These are phyloP conservation scores for Pangasianodon gigas DNA, from an alignment of 2,113 vertebrate genomes.

Conservation along the genomic window DNA sequence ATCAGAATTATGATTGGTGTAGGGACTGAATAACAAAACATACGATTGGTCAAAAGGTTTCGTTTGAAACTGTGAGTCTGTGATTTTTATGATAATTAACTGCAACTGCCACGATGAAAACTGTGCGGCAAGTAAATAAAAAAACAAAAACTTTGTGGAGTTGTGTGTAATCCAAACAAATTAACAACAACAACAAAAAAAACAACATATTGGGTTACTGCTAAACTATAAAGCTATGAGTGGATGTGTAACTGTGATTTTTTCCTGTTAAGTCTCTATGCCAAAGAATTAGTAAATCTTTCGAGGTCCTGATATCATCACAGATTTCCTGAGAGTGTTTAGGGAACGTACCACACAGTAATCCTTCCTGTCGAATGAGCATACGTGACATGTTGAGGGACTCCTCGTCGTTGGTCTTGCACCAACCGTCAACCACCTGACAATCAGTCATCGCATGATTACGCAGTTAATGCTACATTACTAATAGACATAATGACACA, in stretches of 20 bases:
- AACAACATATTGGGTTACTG: no score
- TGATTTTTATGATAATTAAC: neutral
- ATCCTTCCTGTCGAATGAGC: constrained; percentile 85
- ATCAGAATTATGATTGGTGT: no score
- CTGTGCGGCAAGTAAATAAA: neutral
- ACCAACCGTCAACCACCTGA: constrained; percentile 89
- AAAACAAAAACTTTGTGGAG: neutral
- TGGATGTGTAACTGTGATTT: no score
- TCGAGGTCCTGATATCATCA: neutral
- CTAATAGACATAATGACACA: neutral
- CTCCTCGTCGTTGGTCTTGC: constrained; percentile 86
- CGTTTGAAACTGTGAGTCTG: neutral
- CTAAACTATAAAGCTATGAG: no score
- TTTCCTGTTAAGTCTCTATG: neutral
- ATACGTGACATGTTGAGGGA: constrained; percentile 86
- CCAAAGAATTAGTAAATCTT: neutral
- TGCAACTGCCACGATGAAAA: neutral
- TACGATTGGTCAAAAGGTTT: no score
- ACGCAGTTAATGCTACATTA: neutral
- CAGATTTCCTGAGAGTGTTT: neutral
- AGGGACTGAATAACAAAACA: no score
- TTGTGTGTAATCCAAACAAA: neutral
- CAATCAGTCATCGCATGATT: neutral
- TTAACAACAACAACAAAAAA: no score
- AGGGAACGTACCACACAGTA: constrained; percentile 45